A percentile compares a stretch with the other conserved stretches of the same genome.
phyloP scores from a whole-genome alignment of 2,888 invertebrate species.

The Mythimna impura region DNA sequence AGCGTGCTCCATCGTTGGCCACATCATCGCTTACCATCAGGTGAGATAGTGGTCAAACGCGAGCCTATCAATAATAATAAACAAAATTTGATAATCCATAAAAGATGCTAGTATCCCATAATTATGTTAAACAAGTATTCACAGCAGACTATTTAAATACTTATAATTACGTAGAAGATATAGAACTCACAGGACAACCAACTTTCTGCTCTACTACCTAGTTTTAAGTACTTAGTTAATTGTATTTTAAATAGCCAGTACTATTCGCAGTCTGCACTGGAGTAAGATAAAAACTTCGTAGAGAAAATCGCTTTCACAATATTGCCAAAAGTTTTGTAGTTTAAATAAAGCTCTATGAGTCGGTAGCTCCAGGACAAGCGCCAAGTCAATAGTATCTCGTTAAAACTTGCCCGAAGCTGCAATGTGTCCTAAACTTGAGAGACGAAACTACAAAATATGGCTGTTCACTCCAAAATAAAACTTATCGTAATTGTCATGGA shows the following conservation, averaged over 20 bases:
- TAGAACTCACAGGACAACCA: slow-evolving; percentile 15
- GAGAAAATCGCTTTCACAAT: slow-evolving; percentile 69
- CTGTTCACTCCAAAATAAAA: slow-evolving; percentile 31
- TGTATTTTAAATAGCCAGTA: slow-evolving; percentile 62
- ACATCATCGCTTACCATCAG: too few species aligned
- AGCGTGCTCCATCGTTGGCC: too few species aligned
- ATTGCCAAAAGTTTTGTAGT: slow-evolving; percentile 74
- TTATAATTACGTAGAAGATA: slow-evolving; percentile 2
- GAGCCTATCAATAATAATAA: too few species aligned
- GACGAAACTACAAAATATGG: slow-evolving; percentile 51
- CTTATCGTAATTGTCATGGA: slow-evolving; percentile 12
- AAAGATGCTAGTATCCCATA: too few species aligned
- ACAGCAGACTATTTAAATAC: neutral
- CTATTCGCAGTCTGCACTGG: slow-evolving; percentile 55
- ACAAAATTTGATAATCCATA: too few species aligned
- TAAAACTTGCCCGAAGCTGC: slow-evolving; percentile 76
- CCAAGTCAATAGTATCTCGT: slow-evolving; percentile 83
- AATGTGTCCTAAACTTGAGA: slow-evolving; percentile 71
- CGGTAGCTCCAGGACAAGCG: slow-evolving; percentile 74
- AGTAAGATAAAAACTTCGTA: slow-evolving; percentile 64
- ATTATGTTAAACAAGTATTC: neutral
- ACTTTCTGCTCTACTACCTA: slow-evolving; percentile 26
- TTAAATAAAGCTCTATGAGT: slow-evolving; percentile 81
- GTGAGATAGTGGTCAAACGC: too few species aligned
- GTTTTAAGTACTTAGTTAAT: slow-evolving; percentile 58